Base-by-base conservation (phyloP, 1,140 invertebrate genomes). In the Pogonus chalceus region DNA sequence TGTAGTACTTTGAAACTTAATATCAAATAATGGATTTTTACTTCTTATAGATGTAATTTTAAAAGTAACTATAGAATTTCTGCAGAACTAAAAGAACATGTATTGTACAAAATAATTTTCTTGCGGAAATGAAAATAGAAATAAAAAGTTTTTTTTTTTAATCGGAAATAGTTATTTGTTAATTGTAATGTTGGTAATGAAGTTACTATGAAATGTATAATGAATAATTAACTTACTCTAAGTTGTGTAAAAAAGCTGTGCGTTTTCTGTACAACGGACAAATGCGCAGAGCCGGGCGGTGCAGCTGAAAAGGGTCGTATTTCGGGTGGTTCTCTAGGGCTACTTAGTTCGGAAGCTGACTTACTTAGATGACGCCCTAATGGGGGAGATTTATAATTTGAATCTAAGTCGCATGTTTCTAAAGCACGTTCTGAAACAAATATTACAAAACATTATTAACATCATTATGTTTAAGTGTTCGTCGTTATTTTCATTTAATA, bases 161-260 rank as follows among this genome's bases (percentile, higher is more conserved):
- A n/a, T n/a, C n/a, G n/a, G n/a, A n/a, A n/a, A n/a, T n/a, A n/a
- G n/a, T n/a, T n/a, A n/a, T n/a, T n/a, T n/a, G n/a, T n/a, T n/a
- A n/a, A n/a, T n/a, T 23, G 2, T 20, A 53, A 62, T 49, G 58
- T 55, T 20, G 49, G 23, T 37, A 43, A 37, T 48, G 14, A 46
- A 46, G n/a, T 51, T 31, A 51, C 26, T 24, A 18, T 18, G 14
- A n/a, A n/a, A 35, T 18, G 16, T 31, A 35, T 37, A 14, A 23
- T 46, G 12, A 35, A 35, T 23, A 2, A 14, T 37, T 16, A 18
- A 58, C 58, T 69, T 63, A 76, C 75, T 64, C 75, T 82, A 21
- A 86, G 65, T 53, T 83, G 81, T 54, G 78, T 78, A 64, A 86
- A 83, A 65, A 86, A 85, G 16, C 77, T 81, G 61, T 84, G 82